Percentiles rank a stretch among this genome's conserved stretches.
phyloP scores from a whole-genome alignment of 2,113 vertebrate species.

The Cariama cristata region DNA sequence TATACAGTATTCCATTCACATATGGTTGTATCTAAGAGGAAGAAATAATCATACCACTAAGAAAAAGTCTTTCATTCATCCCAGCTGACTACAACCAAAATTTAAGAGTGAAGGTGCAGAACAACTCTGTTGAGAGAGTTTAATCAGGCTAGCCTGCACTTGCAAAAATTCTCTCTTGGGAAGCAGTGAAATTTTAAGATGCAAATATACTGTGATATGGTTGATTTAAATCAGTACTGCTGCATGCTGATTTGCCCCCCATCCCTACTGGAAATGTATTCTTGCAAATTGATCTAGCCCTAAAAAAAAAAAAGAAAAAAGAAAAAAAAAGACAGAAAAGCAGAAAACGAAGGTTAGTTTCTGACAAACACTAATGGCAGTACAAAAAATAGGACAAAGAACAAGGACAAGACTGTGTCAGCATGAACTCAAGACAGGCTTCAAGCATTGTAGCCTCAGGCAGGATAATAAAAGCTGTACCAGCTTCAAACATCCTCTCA shows the following conservation, averaged over 20 bases:
- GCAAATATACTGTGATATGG: background rate
- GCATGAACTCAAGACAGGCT: background rate
- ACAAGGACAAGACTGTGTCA: background rate
- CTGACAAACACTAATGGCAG: background rate
- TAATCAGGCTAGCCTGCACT: background rate
- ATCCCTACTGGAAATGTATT: background rate
- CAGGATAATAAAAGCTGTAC: background rate
- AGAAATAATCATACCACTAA: background rate
- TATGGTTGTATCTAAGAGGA: conserved; percentile 87
- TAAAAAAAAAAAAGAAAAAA: background rate
- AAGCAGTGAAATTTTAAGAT: background rate
- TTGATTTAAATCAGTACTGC: background rate
- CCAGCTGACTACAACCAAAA: background rate
- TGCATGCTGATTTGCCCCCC: background rate
- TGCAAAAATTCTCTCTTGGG: background rate
- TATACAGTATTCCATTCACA: conserved; percentile 95
- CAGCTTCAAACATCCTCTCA: background rate
- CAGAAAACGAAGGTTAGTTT: background rate
- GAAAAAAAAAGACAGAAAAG: background rate
- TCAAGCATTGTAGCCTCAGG: background rate
- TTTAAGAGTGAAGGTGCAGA: background rate
- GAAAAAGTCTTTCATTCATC: background rate
- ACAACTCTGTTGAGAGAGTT: background rate
- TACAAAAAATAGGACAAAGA: background rate
- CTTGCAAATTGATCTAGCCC: background rate